A percentile compares a stretch with the other conserved stretches of the same genome.
phyloP scores from a whole-genome alignment of 1,140 invertebrate genomes.

The Caenorhabditis tropicalis region DNA sequence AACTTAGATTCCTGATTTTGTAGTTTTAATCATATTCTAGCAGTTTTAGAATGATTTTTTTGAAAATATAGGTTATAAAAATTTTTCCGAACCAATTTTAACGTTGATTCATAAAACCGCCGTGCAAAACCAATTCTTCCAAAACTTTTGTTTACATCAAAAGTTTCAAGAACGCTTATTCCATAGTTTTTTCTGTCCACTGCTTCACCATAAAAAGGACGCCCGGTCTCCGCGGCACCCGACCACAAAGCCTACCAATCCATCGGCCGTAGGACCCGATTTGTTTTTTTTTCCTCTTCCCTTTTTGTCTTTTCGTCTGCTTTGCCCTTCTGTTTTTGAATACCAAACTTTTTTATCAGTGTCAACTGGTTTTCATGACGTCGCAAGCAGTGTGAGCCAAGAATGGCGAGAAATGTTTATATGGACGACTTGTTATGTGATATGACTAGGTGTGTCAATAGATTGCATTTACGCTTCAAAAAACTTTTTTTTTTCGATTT shows the following conservation, averaged over 20 bases:
- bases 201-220: not conserved
- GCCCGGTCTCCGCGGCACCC: slow-evolving; percentile 1
- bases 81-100: too few species aligned
- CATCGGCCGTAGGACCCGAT: not conserved
- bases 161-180: slow-evolving; percentile 30
- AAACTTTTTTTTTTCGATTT: not conserved
- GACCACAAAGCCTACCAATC: not conserved
- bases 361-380: not conserved
- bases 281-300: not conserved
- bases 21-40: not conserved
- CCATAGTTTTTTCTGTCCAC: not conserved
- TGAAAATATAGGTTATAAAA: too few species aligned
- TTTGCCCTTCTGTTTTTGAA: not conserved
- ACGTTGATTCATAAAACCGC: not conserved
- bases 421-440: not conserved
- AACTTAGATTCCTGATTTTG: too few species aligned
- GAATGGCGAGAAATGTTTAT: not conserved
- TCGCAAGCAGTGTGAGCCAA: not conserved
- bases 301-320: not conserved
- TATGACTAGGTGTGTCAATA: slow-evolving; percentile 5
- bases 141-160: not conserved
- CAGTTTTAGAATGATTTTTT: too few species aligned
- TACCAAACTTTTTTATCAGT: not conserved
- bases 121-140: not conserved
- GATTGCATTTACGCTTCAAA: not conserved